phyloP scores from a whole-genome alignment of 2,888 invertebrate genomes.

The Eucera pruinosa region DNA sequence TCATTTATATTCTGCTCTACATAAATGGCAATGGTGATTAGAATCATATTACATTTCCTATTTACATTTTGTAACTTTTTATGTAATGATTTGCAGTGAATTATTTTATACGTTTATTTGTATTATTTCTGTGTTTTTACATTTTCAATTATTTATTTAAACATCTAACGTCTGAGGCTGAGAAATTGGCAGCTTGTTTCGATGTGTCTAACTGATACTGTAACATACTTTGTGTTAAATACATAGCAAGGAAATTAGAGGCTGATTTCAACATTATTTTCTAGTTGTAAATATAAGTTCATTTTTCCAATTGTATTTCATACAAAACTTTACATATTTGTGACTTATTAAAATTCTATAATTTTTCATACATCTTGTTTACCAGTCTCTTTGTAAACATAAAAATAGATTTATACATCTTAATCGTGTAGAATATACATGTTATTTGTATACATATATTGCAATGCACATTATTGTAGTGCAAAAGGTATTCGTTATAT shows the following conservation, averaged over 20 bases:
- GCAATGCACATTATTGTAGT: slow-evolving; percentile 34
- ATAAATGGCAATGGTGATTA: slow-evolving; percentile 35
- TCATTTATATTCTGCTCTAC: slow-evolving; percentile 15
- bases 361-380: slow-evolving; percentile 54
- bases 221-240: slow-evolving; percentile 10
- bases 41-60: slow-evolving; percentile 18
- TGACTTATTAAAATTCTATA: slow-evolving; percentile 53
- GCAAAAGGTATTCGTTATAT: slow-evolving; percentile 67
- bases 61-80: slow-evolving; percentile 8
- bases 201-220: slow-evolving; percentile 34
- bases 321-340: slow-evolving; percentile 65
- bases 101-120: not conserved
- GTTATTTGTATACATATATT: slow-evolving; percentile 22
- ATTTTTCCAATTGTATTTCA: slow-evolving; percentile 45
- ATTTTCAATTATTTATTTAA: slow-evolving; percentile 22
- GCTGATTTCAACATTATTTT: slow-evolving; percentile 31
- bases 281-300: slow-evolving; percentile 46
- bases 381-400: slow-evolving; percentile 76
- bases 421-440: slow-evolving; percentile 71
- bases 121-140: slow-evolving; percentile 21
- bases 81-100: slow-evolving; percentile 9
- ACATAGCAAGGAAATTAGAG: slow-evolving; percentile 34
- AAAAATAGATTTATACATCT: slow-evolving; percentile 79
- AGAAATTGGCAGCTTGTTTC: slow-evolving; percentile 53
- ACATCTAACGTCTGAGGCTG: slow-evolving; percentile 17